Conservation (phyloP, 2,113 vertebrate species). For the Dissostichus mawsoni region DNA sequence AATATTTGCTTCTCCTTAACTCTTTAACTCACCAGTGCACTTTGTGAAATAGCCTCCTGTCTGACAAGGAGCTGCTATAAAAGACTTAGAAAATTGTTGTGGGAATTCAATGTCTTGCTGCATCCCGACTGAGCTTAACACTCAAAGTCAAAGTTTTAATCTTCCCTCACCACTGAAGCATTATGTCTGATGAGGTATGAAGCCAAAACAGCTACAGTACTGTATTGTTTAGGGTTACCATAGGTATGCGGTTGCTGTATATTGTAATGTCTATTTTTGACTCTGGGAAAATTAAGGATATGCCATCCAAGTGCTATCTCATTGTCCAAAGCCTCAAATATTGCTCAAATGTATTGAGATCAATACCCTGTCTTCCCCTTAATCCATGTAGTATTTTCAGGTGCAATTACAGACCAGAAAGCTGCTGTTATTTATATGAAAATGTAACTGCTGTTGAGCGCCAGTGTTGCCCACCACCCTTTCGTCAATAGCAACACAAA, state of each 20-base stretch:
- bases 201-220: constrained; percentile 2
- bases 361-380: constrained; percentile 29
- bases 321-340: constrained; percentile 20
- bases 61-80: constrained; percentile 64
- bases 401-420: constrained; percentile 70
- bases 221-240: background rate
- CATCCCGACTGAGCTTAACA: constrained; percentile 52
- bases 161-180: constrained; percentile 38
- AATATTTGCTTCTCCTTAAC: constrained; percentile 63
- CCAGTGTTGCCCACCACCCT: constrained; percentile 49
- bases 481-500: constrained; percentile 67
- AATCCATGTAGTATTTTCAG: constrained; percentile 54
- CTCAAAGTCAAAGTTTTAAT: constrained; percentile 56
- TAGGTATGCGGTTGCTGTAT: constrained; percentile 4
- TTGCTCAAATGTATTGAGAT: constrained; percentile 34
- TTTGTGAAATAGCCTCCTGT: constrained; percentile 63
- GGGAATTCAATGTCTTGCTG: constrained; percentile 70
- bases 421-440: constrained; percentile 75
- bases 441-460: constrained; percentile 73
- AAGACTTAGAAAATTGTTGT: constrained; percentile 73
- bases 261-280: background rate
- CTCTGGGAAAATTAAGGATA: background rate
- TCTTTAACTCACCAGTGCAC: constrained; percentile 61
- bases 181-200: constrained; percentile 43
- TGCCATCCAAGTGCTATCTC: background rate